Base-by-base conservation (phyloP, 2,113 vertebrate genomes). In the Malurus elegans region DNA sequence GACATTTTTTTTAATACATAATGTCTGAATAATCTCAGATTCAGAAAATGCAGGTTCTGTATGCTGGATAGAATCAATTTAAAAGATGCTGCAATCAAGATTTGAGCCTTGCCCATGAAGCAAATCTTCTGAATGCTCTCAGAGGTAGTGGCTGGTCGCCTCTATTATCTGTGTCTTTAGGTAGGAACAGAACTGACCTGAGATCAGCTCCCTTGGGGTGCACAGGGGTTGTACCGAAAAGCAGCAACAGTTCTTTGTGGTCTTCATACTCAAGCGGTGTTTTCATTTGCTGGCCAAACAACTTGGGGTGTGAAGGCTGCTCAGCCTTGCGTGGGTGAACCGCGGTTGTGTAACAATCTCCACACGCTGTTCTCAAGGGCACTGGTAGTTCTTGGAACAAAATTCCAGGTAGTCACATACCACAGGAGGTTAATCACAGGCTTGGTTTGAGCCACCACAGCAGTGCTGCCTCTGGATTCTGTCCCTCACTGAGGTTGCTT, bases 381-480 rank as follows among this genome's bases (percentile, higher is more conserved):
- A 48, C 78, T 56, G 65, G 6, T 12, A 7, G 70, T 18, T 89
- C 34, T 86, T n/a, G 42, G 76, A 65, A 34, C 42, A 51, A 1
- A 57, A 48, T 75, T 89, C 60, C 83, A 84, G 69, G 80, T 75
- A 69, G 66, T 47, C 57, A n/a, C 66, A 89, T 90, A 67, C 20
- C 61, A 5, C 9, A 4, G 56, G 40, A 25, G 53, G 95, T 67
- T 74, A 81, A 64, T 87, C 23, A 62, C 66, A 14, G 25, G 1
- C 57, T 74, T 51, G 64, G 12, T 23, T 6, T 20, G 62, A 83
- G 66, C n/a, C 34, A 11, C 44, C 38, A 12, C 44, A 9, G 67
- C 47, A 14, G 14, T 8, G 62, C 57, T 72, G 62, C 71, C 42
- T 25, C 38, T 40, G n/a, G 28, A 4, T 34, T 50, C 32, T 62